Evolutionary conservation across 1,140 invertebrate genomes (phyloP).

Genomic region (Oncopodura yosiiana): DNA sequence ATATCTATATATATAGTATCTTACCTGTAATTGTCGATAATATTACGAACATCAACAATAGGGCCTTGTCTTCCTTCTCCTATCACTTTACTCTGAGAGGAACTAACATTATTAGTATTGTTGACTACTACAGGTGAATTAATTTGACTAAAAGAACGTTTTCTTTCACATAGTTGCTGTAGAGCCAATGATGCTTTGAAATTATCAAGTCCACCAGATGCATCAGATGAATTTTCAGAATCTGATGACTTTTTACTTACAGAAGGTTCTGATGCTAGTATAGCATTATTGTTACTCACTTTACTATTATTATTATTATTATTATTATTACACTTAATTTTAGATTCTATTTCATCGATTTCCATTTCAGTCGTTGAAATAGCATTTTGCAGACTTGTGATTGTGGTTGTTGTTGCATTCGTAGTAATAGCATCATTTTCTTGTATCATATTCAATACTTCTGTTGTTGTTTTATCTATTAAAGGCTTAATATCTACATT

Average conservation of each 20-base stretch:
- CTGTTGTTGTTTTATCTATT: too few species aligned
- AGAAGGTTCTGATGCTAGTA: too few species aligned
- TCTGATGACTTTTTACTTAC: too few species aligned
- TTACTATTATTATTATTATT: conserved; percentile 17
- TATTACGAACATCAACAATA: conserved; percentile 65
- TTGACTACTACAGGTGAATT: conserved; percentile 23
- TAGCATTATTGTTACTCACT: too few species aligned
- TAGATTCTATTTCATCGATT: conserved; percentile 18
- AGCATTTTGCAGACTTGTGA: conserved; percentile 20
- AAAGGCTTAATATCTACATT: background rate
- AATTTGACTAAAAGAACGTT: conserved; percentile 1
- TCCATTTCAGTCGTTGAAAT: conserved; percentile 31
- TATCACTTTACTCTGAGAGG: conserved; percentile 40
- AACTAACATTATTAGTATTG: conserved; percentile 21
- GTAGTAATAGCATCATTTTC: too few species aligned
- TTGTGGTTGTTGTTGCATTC: too few species aligned
- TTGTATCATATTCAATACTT: too few species aligned
- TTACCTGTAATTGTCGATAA: conserved; percentile 67
- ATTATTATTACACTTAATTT: conserved; percentile 19
- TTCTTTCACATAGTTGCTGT: conserved; percentile 28
- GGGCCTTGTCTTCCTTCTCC: conserved; percentile 60
- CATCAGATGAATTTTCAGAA: conserved; percentile 19
- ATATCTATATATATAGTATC: conserved; percentile 36
- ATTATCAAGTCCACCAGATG: conserved; percentile 7
- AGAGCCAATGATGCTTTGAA: conserved; percentile 28